Evolutionary conservation across 2,888 invertebrate genomes (phyloP).

Genomic region (Nemotelus pantherinus): DNA sequence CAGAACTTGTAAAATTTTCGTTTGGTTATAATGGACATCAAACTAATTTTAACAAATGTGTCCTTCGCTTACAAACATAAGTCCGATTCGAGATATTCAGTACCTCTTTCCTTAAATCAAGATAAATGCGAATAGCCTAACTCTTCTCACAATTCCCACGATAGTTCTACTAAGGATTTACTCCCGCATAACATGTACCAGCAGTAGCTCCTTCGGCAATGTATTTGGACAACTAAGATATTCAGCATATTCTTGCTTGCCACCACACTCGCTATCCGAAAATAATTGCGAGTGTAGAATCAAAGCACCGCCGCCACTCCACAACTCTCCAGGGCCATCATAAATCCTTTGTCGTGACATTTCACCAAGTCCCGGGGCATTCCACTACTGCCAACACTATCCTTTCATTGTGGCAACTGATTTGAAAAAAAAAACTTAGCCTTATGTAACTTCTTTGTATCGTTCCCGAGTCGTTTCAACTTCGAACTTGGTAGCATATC

Average conservation of each 20-base stretch:
- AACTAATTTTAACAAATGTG: too few relatives aligned
- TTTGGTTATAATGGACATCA: too few relatives aligned
- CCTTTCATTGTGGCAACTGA: not conserved
- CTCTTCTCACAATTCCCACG: slow-evolving; percentile 14
- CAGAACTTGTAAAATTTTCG: too few relatives aligned
- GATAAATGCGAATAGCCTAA: slow-evolving; percentile 28
- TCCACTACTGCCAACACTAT: slow-evolving; percentile 31
- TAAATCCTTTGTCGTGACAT: slow-evolving; percentile 43
- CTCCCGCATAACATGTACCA: not conserved
- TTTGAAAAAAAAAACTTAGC: too few relatives aligned
- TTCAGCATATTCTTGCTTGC: not conserved
- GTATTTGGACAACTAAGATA: slow-evolving; percentile 32
- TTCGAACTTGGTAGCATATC: not conserved
- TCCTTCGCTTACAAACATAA: too few relatives aligned
- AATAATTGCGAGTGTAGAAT: not conserved
- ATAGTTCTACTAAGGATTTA: slow-evolving; percentile 6
- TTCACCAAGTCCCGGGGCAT: slow-evolving; percentile 25
- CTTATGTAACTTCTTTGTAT: too few relatives aligned
- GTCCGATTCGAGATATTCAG: too few relatives aligned
- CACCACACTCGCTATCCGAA: not conserved
- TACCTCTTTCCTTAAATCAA: slow-evolving; percentile 8
- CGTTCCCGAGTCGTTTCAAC: too few relatives aligned
- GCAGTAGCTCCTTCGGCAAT: slow-evolving; percentile 22
- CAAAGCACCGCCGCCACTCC: slow-evolving; percentile 13
- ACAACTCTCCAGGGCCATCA: slow-evolving; percentile 40